Conservation (phyloP, 2,797 vertebrate genomes). For the Carapus acus region DNA sequence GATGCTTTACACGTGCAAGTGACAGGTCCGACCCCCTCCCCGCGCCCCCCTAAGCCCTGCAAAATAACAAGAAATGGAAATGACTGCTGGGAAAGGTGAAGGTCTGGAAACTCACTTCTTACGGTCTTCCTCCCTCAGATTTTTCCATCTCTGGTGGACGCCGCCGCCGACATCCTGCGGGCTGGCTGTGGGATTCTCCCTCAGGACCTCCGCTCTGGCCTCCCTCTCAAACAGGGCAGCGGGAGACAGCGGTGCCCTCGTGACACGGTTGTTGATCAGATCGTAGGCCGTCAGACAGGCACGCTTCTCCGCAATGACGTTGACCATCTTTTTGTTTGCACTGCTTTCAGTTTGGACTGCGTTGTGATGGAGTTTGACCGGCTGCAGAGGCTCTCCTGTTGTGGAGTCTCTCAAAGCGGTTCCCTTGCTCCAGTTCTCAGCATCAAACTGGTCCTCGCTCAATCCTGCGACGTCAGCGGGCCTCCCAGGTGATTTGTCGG, state of each 20-base stretch:
- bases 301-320: conserved; percentile 78
- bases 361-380: conserved; percentile 73
- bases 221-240: conserved; percentile 81
- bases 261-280: conserved; percentile 78
- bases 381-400: conserved; percentile 73
- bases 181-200: conserved; percentile 76
- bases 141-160: conserved; percentile 83
- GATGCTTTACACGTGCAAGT: conserved; percentile 61
- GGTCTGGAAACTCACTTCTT: conserved; percentile 87
- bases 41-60: conserved; percentile 37
- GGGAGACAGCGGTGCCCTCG: conserved; percentile 81
- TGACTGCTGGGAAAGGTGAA: conserved; percentile 62
- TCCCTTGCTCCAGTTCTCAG: conserved; percentile 85
- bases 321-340: conserved; percentile 61
- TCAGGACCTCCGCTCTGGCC: conserved; percentile 71
- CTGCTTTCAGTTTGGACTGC: conserved; percentile 42
- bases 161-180: conserved; percentile 76
- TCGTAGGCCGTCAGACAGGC: conserved; percentile 83
- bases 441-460: conserved; percentile 59
- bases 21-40: conserved; percentile 51
- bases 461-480: conserved; percentile 11
- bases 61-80: conserved; percentile 76
- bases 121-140: conserved; percentile 80
- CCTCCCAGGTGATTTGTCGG: conserved; percentile 8
- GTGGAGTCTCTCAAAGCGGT: conserved; percentile 65